phyloP scores from a whole-genome alignment of 2,113 vertebrate species.

The Pomatorhinus ruficollis region DNA sequence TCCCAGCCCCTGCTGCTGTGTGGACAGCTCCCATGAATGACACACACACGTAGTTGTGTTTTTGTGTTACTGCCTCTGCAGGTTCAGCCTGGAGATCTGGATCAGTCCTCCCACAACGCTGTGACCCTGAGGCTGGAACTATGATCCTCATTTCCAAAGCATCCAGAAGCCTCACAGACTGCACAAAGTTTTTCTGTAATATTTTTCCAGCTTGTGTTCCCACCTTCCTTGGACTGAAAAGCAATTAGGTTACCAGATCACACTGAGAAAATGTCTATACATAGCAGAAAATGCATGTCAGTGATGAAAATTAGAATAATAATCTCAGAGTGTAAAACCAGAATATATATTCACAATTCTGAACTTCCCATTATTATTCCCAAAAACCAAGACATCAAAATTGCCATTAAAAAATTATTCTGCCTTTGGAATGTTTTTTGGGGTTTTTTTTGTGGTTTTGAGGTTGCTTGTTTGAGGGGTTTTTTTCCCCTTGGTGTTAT shows the following conservation, averaged over 20 bases:
- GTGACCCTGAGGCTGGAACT: not conserved
- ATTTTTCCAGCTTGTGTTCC: not conserved
- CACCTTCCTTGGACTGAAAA: not conserved
- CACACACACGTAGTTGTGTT: not conserved
- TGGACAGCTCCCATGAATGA: not conserved
- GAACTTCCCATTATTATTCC: not conserved
- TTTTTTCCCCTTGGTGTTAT: rapidly evolving
- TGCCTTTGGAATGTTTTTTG: not conserved
- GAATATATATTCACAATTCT: not conserved
- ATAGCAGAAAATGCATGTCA: not conserved
- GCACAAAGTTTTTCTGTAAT: not conserved
- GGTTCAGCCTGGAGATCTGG: not conserved
- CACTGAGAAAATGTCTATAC: not conserved
- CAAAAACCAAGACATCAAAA: not conserved
- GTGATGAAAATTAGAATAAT: not conserved
- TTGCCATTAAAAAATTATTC: not conserved
- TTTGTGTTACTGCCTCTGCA: not conserved
- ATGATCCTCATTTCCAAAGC: not conserved
- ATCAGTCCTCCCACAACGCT: not conserved
- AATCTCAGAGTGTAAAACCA: not conserved
- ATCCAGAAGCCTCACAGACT: not conserved
- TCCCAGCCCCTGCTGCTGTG: not conserved
- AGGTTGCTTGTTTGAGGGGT: rapidly evolving
- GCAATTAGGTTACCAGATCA: not conserved
- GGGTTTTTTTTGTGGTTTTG: rapidly evolving